A percentile compares a stretch with the other conserved stretches of the same genome.
These are phyloP conservation scores for Corythaeola cristata DNA, from an alignment of 2,113 vertebrate genomes.

Conservation along the genomic window DNA sequence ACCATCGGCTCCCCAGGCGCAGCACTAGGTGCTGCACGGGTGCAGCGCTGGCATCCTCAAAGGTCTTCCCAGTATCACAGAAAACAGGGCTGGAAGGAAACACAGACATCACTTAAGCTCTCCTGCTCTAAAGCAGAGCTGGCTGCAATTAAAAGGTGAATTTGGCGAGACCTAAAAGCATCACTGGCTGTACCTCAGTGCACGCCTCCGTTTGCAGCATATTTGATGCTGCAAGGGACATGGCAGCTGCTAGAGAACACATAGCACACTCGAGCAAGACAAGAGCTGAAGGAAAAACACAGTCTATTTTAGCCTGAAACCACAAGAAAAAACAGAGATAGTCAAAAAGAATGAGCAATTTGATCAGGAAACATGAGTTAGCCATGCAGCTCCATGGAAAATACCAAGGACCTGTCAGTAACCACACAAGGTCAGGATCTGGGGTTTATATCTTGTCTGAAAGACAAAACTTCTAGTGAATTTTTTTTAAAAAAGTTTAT, in stretches of 20 bases:
- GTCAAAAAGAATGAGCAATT: constrained; percentile 1
- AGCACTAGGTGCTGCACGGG: neutral
- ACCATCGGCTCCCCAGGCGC: neutral
- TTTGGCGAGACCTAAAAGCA: neutral
- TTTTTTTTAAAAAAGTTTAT: neutral
- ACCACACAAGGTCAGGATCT: neutral
- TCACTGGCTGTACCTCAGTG: neutral
- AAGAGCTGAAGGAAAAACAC: neutral
- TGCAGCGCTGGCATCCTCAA: neutral
- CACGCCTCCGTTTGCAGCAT: neutral
- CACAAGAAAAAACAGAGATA: constrained; percentile 9
- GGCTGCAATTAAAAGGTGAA: neutral
- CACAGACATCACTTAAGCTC: neutral
- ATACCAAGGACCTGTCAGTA: neutral
- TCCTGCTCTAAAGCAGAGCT: neutral
- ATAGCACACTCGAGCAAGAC: neutral
- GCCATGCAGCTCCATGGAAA: constrained; percentile 8
- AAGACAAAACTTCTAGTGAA: neutral
- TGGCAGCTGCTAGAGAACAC: neutral
- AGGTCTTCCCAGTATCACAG: neutral
- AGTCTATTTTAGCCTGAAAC: constrained; percentile 3
- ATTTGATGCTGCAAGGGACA: neutral
- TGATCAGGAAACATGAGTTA: constrained; percentile 23
- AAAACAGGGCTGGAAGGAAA: neutral
- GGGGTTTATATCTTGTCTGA: constrained; percentile 9